A percentile compares a stretch with the other conserved stretches of the same genome.
Conservation (phyloP, 2,888 invertebrate species). For the Spatulosminthurus flaviceps region DNA sequence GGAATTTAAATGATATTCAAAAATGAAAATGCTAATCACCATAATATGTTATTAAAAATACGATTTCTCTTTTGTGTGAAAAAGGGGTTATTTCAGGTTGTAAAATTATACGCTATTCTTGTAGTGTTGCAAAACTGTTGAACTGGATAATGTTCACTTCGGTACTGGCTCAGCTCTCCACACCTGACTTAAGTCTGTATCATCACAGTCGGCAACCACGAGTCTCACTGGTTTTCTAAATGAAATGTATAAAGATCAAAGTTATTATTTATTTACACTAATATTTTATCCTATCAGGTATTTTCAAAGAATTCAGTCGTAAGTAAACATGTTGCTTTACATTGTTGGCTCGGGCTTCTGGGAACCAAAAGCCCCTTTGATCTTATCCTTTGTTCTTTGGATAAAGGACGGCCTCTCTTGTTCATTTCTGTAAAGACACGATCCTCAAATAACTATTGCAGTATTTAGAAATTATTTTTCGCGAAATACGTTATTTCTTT, state of each 20-base stretch:
- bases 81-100: background rate
- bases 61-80: background rate
- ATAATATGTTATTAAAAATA: too few relatives aligned
- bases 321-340: background rate
- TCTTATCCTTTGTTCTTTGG: background rate
- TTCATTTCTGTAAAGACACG: background rate
- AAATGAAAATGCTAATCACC: too few relatives aligned
- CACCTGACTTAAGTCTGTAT: background rate
- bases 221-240: background rate
- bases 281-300: too few relatives aligned
- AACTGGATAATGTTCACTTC: too few relatives aligned
- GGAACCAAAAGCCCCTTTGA: slow-evolving; percentile 9
- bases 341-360: background rate
- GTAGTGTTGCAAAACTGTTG: too few relatives aligned
- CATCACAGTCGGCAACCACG: slow-evolving; percentile 12
- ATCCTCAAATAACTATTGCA: background rate
- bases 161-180: slow-evolving; percentile 19
- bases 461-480: background rate
- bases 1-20: too few relatives aligned
- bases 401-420: background rate
- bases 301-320: too few relatives aligned
- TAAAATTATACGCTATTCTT: too few relatives aligned
- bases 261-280: too few relatives aligned
- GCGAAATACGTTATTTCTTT: background rate
- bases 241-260: too few relatives aligned